Percentiles rank a stretch among this genome's conserved stretches.
Conservation (phyloP, 2,797 vertebrate species). For the Sphenodon punctatus region DNA sequence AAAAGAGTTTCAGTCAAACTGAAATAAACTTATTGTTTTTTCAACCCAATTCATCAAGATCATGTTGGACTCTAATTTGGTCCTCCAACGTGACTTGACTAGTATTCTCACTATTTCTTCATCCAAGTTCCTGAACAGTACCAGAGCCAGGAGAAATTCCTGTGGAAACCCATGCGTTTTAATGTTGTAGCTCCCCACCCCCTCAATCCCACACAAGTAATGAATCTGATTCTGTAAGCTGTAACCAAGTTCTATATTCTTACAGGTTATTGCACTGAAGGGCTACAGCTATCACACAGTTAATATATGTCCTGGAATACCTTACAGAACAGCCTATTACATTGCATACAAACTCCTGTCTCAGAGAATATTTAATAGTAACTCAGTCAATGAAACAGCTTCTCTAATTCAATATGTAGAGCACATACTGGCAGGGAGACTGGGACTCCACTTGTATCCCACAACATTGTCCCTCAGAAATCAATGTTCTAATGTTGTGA, state of each 20-base stretch:
- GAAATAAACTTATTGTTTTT: too few species aligned
- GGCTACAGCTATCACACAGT: background rate
- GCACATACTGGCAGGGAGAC: background rate
- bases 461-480: background rate
- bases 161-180: background rate
- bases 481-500: background rate
- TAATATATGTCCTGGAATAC: slow-evolving; percentile 22
- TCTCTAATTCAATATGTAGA: background rate
- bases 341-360: slow-evolving; percentile 24
- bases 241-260: background rate
- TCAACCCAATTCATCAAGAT: too few species aligned
- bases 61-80: too few species aligned
- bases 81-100: too few species aligned
- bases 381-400: background rate
- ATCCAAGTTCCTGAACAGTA: too few species aligned
- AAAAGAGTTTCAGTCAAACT: too few species aligned
- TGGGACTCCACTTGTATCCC: background rate
- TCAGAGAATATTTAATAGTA: slow-evolving; percentile 6
- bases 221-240: background rate
- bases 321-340: slow-evolving; percentile 14
- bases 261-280: background rate
- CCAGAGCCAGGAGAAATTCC: too few species aligned
- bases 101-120: too few species aligned
- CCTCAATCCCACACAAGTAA: background rate
- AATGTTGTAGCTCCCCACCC: background rate